Conservation (phyloP, 2,797 vertebrate genomes). For the Acanthornis magna region DNA sequence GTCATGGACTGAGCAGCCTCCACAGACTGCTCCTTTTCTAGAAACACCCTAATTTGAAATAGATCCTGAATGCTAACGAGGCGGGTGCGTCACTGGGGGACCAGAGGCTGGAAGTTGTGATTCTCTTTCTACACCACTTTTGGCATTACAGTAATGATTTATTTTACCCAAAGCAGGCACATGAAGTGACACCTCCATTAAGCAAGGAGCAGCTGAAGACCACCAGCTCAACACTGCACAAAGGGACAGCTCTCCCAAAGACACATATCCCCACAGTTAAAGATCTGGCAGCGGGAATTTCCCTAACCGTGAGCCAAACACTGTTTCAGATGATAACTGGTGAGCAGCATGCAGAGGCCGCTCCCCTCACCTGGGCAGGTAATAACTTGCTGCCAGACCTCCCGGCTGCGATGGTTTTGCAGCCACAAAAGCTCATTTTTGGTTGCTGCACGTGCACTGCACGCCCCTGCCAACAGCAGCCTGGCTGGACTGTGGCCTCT, state of each 20-base stretch:
- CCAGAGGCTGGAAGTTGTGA: neutral
- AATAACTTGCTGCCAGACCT: neutral
- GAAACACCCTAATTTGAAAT: neutral
- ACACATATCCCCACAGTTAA: neutral
- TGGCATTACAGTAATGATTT: neutral
- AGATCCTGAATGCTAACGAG: neutral
- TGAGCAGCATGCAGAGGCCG: rapidly evolving
- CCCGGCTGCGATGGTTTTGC: neutral
- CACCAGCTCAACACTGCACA: neutral
- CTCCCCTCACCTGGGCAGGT: neutral
- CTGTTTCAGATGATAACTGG: neutral
- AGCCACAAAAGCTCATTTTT: neutral
- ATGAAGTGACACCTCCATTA: neutral
- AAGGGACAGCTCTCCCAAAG: neutral
- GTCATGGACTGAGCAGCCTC: neutral
- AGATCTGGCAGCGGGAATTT: neutral
- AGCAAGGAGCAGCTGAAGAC: neutral
- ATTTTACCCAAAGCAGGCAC: neutral
- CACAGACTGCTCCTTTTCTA: neutral
- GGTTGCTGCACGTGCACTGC: rapidly evolving
- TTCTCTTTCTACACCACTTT: neutral
- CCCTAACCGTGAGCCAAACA: neutral
- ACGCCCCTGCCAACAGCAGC: neutral
- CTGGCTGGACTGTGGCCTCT: rapidly evolving
- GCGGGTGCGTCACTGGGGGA: neutral